Percentiles rank a stretch among this genome's conserved stretches.
Evolutionary conservation across 2,888 invertebrate genomes (phyloP).

Genomic region (Chironomus tentans): DNA sequence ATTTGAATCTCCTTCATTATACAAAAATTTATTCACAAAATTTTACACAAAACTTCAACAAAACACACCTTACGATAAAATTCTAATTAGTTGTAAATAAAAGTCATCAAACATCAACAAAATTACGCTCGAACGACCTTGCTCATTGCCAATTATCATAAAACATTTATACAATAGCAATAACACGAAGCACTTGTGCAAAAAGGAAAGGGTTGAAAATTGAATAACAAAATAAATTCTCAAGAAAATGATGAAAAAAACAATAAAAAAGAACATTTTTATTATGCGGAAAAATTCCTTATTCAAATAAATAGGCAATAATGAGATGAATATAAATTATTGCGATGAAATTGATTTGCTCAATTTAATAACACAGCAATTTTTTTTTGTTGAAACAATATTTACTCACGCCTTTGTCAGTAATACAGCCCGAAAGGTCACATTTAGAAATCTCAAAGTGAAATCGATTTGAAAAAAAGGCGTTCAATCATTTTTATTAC

Average conservation of each 20-base stretch:
- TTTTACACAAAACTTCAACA: no score
- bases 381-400: background rate
- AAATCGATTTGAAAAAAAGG: constrained; percentile 2
- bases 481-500: background rate
- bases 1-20: no score
- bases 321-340: background rate
- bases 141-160: no score
- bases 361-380: background rate
- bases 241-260: background rate
- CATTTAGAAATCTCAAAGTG: background rate
- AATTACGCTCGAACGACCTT: no score
- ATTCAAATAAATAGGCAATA: background rate
- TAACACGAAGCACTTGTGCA: no score
- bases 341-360: background rate
- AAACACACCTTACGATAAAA: no score
- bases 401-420: background rate
- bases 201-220: no score
- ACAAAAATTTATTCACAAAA: no score
- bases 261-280: background rate
- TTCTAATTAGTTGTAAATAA: no score
- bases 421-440: background rate
- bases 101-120: no score
- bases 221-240: no score
- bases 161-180: no score
- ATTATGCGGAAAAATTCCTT: background rate